Base-by-base conservation (phyloP, 2,888 invertebrate genomes). In the Lacanobia wlatinum region DNA sequence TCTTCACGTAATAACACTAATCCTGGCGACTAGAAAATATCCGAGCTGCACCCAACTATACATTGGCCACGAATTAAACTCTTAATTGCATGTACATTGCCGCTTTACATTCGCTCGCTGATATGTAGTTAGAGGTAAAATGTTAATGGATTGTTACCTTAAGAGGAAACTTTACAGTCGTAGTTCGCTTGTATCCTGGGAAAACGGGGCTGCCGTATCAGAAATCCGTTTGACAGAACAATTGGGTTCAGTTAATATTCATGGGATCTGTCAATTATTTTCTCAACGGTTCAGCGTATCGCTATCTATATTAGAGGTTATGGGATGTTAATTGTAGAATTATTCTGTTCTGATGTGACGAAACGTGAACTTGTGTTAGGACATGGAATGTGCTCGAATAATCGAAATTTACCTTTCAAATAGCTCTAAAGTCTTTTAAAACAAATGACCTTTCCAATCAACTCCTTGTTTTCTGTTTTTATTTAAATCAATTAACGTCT, bases 111-210 rank as follows among this genome's bases (percentile, higher is more conserved):
- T 89, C 85, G 85, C 84, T 75, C 87, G 80, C 88, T 90, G 90
- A 91, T 92, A 90, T 90, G 89, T 92, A 89, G 89, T 90, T 89
- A 88, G 86, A 88, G 85, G 90, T 89, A 89, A 92, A 94, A 93
- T 92, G 92, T 90, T 93, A 94, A 94, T 94, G 91, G 93, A 92
- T 93, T 91, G 91, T 92, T 92, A 90, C 94, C 94, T 90, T 92
- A 91, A 89, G 83, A 81, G 90, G 92, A 78, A 87, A 83, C 82
- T 85, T 86, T 84, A 79, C 74, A 68, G 76, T 76, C 74, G 77
- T 72, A 88, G 78, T 87, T 86, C 76, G 84, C 85, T 84, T 76
- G 87, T 81, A 81, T 85, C 89, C 89, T 90, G 90, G 89, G 90
- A 91, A 90, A 89, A 89, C 80, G 84, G 78, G 73, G 86, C 82